Evolutionary conservation across 2,888 invertebrate species (phyloP).

Genomic region (Lithosia quadra): DNA sequence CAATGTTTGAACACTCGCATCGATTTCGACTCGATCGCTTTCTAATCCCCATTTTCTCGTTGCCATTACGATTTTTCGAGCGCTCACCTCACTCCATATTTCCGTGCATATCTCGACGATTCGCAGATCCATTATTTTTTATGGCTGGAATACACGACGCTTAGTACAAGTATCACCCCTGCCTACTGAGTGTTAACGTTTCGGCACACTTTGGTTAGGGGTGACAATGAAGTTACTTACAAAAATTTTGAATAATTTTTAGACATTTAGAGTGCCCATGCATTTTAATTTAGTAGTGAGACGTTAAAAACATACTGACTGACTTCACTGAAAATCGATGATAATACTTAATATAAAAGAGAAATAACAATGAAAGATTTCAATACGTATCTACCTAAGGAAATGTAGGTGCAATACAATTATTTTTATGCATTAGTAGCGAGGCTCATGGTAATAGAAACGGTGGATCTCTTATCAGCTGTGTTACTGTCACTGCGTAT

Average conservation of each 20-base stretch:
- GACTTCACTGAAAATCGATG: too few relatives aligned
- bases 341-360: too few relatives aligned
- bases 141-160: constrained; percentile 83
- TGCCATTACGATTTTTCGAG: constrained; percentile 85
- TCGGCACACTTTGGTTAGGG: constrained; percentile 61
- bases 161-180: constrained; percentile 76
- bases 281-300: not conserved
- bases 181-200: constrained; percentile 73
- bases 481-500: too few relatives aligned
- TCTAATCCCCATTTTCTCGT: constrained; percentile 85
- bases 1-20: constrained; percentile 76
- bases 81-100: constrained; percentile 85
- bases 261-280: not conserved
- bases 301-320: not conserved
- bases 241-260: constrained; percentile 5
- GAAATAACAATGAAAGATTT: too few relatives aligned
- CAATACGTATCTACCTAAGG: too few relatives aligned
- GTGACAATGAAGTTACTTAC: constrained; percentile 61
- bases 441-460: too few relatives aligned
- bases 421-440: too few relatives aligned
- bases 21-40: constrained; percentile 84
- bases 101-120: constrained; percentile 86
- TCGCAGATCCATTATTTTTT: constrained; percentile 87
- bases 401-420: too few relatives aligned
- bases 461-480: too few relatives aligned